Evolutionary conservation across 2,888 invertebrate species (phyloP).

Genomic region (Zygogramma bicolorata): DNA sequence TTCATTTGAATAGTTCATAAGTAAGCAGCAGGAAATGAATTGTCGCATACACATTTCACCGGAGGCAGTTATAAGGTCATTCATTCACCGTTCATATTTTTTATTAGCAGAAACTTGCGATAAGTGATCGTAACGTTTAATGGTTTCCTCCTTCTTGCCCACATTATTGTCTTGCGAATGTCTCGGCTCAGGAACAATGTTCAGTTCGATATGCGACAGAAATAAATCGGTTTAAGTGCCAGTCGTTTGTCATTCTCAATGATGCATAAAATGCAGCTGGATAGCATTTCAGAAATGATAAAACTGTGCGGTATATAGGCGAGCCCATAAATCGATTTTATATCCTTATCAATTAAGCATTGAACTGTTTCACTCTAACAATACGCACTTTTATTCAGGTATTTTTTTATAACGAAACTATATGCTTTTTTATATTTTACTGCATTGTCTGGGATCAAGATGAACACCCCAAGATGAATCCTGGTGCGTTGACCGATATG

Average conservation of each 20-base stretch:
- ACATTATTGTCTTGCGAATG: conserved; percentile 7
- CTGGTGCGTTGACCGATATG: too few relatives aligned
- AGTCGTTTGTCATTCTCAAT: neutral
- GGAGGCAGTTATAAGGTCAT: conserved; percentile 1
- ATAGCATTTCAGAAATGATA: neutral
- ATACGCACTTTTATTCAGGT: too few relatives aligned
- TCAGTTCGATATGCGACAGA: neutral
- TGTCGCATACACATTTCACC: conserved; percentile 11
- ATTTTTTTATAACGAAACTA: too few relatives aligned
- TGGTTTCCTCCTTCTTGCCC: conserved; percentile 3
- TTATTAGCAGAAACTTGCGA: neutral
- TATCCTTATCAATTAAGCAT: too few relatives aligned
- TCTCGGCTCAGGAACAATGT: neutral
- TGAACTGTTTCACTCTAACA: too few relatives aligned
- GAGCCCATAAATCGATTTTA: neutral
- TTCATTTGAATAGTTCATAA: neutral
- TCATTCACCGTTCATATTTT: conserved; percentile 17
- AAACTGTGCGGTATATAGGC: neutral
- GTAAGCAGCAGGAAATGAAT: neutral
- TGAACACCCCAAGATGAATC: too few relatives aligned
- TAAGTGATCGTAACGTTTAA: conserved; percentile 6
- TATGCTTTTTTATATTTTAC: too few relatives aligned
- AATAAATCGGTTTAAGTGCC: neutral
- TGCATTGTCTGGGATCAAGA: too few relatives aligned
- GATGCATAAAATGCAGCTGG: neutral